A percentile compares a stretch with the other conserved stretches of the same genome.
phyloP scores from a whole-genome alignment of 2,113 vertebrate species.

The Pontoporia blainvillei region DNA sequence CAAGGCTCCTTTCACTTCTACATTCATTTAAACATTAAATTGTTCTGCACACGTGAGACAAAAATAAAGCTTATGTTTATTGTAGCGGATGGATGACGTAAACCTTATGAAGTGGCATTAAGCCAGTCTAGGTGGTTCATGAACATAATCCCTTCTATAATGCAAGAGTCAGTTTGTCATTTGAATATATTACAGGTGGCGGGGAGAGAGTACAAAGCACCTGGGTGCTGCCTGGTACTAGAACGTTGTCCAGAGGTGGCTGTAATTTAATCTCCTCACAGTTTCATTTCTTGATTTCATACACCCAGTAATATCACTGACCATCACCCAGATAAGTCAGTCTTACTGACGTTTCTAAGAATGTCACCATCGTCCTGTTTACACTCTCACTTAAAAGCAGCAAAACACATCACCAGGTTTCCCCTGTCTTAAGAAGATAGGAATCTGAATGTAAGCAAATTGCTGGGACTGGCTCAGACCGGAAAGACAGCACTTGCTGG shows the following conservation, averaged over 20 bases:
- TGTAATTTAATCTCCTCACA: slow-evolving; percentile 57
- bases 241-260: slow-evolving; percentile 51
- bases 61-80: slow-evolving; percentile 76
- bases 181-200: background rate
- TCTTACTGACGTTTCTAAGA: slow-evolving; percentile 66
- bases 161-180: slow-evolving; percentile 37
- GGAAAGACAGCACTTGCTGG: background rate
- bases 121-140: slow-evolving; percentile 66
- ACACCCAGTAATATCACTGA: slow-evolving; percentile 48
- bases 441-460: background rate
- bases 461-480: background rate
- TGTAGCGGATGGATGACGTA: slow-evolving; percentile 59
- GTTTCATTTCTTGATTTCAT: slow-evolving; percentile 70
- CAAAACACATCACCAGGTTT: background rate
- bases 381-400: background rate
- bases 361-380: slow-evolving; percentile 33
- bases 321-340: slow-evolving; percentile 58
- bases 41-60: slow-evolving; percentile 74
- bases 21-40: slow-evolving; percentile 81
- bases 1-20: slow-evolving; percentile 64
- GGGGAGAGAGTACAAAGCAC: background rate
- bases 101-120: slow-evolving; percentile 71
- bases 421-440: background rate
- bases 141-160: slow-evolving; percentile 68
- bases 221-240: background rate